These are phyloP conservation scores for Gobionotothen gibberifrons DNA, from an alignment of 2,797 vertebrate species.

Conservation along the genomic window DNA sequence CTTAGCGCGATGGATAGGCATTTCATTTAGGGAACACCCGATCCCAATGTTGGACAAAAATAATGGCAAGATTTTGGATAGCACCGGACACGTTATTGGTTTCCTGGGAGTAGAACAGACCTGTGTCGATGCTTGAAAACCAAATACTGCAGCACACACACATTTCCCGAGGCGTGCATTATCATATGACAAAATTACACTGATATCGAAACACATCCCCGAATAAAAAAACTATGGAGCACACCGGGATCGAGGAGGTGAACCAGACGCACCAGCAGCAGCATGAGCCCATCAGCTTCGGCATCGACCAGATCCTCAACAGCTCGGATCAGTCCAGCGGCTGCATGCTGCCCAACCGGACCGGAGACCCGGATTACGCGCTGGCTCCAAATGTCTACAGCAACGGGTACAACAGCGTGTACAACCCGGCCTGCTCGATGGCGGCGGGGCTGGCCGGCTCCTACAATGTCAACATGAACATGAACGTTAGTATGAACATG, in stretches of 20 bases:
- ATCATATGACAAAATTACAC: slow-evolving; percentile 38
- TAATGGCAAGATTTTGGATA: slow-evolving; percentile 76
- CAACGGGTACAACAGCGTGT: slow-evolving; percentile 86
- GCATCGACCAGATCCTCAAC: slow-evolving; percentile 96
- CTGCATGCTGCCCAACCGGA: slow-evolving; percentile 85
- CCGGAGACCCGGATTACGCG: slow-evolving; percentile 83
- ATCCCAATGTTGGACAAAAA: slow-evolving; percentile 62
- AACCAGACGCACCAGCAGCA: slow-evolving; percentile 86
- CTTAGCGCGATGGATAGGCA: slow-evolving; percentile 58
- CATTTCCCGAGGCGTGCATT: slow-evolving; percentile 30
- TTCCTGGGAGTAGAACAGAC: slow-evolving; percentile 72
- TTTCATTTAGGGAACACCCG: slow-evolving; percentile 68
- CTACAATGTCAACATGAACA: slow-evolving; percentile 91
- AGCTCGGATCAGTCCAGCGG: slow-evolving; percentile 88
- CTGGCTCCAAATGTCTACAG: slow-evolving; percentile 82
- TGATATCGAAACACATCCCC: slow-evolving; percentile 18
- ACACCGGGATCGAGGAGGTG: slow-evolving; percentile 87
- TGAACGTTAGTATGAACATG: slow-evolving; percentile 91
- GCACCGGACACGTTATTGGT: slow-evolving; percentile 64
- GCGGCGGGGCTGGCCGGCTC: slow-evolving; percentile 85
- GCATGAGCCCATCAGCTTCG: slow-evolving; percentile 93
- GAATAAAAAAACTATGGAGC: slow-evolving; percentile 82
- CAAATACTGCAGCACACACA: slow-evolving; percentile 19
- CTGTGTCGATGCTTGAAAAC: slow-evolving; percentile 55
- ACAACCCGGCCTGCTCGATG: slow-evolving; percentile 89